phyloP scores from a whole-genome alignment of 2,113 vertebrate genomes.

The Pseudopipra pipra region DNA sequence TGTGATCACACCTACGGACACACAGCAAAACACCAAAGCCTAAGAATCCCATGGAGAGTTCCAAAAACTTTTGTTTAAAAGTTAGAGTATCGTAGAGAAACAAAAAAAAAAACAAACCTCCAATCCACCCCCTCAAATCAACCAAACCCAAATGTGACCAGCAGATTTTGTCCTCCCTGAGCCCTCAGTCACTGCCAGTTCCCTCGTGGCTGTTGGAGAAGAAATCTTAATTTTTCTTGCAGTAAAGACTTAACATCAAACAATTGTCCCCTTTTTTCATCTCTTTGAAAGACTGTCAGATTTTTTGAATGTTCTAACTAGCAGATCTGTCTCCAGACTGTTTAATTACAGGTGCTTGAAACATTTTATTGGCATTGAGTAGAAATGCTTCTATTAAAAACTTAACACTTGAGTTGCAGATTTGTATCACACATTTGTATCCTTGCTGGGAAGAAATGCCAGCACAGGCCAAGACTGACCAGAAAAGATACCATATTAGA shows the following conservation, averaged over 20 bases:
- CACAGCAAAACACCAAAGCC: conserved; percentile 59
- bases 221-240: not conserved
- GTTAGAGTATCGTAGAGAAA: not conserved
- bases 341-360: conserved; percentile 43
- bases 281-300: not conserved
- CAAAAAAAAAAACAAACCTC: too few relatives aligned
- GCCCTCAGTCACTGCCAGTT: not conserved
- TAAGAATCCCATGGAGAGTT: not conserved
- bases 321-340: conserved; percentile 24
- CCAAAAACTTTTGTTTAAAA: not conserved
- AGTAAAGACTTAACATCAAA: not conserved
- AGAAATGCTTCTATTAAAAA: not conserved
- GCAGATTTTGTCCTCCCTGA: not conserved
- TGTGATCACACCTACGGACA: conserved; percentile 69
- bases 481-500: not conserved
- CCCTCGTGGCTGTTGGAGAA: not conserved
- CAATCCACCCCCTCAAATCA: not conserved
- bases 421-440: not conserved
- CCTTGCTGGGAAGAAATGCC: not conserved
- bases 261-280: not conserved
- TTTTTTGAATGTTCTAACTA: not conserved
- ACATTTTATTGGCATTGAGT: conserved; percentile 12
- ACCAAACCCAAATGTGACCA: not conserved
- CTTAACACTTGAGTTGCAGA: not conserved
- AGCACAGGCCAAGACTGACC: not conserved